Conservation (phyloP, 2,888 invertebrate genomes). For the Malacosoma neustria region DNA sequence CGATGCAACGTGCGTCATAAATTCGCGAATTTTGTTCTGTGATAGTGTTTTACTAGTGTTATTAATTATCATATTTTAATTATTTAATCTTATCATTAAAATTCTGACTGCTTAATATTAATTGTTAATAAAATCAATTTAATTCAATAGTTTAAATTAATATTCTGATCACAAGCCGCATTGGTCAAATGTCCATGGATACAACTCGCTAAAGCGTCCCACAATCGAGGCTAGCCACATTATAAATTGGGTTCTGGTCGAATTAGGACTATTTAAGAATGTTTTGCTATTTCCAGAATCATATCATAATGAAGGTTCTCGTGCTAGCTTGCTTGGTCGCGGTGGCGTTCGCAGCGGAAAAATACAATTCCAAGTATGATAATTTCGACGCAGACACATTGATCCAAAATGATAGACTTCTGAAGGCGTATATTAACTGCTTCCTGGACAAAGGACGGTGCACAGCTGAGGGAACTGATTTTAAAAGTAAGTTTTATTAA, state of each 20-base stretch:
- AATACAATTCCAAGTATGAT: constrained; percentile 82
- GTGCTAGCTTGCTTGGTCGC: constrained; percentile 44
- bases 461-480: constrained; percentile 81
- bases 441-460: constrained; percentile 80
- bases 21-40: neutral
- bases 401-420: constrained; percentile 78
- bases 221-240: constrained; percentile 24
- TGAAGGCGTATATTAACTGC: constrained; percentile 83
- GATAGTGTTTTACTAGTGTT: neutral
- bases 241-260: constrained; percentile 22
- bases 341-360: constrained; percentile 49
- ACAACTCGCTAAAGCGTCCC: constrained; percentile 26
- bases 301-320: constrained; percentile 41
- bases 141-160: too few species aligned
- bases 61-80: neutral
- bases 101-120: neutral
- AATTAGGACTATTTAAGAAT: constrained; percentile 17
- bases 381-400: constrained; percentile 83
- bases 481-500: constrained; percentile 77
- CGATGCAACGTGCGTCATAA: neutral
- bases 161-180: constrained; percentile 36
- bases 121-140: constrained; percentile 1
- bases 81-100: neutral
- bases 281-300: constrained; percentile 4
- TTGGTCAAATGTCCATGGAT: constrained; percentile 30